Evolutionary conservation across 2,888 invertebrate species (phyloP).

Genomic region (Hyposoter dolosus): DNA sequence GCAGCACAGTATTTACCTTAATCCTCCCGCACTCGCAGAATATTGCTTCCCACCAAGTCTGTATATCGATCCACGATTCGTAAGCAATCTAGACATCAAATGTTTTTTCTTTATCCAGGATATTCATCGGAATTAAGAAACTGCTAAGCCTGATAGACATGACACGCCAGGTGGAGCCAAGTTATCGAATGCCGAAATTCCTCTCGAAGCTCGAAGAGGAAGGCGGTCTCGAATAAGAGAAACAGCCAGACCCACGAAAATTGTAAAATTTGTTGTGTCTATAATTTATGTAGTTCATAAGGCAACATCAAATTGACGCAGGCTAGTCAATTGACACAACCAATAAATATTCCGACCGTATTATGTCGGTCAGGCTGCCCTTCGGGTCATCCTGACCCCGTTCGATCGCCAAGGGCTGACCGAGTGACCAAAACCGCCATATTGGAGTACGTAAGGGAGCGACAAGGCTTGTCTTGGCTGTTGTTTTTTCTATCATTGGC

Average conservation of each 20-base stretch:
- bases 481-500: no score
- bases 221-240: constrained; percentile 89
- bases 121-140: constrained; percentile 98
- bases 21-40: neutral
- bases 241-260: constrained; percentile 20
- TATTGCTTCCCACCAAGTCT: constrained; percentile 20
- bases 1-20: no score
- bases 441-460: no score
- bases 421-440: no score
- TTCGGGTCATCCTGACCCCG: no score
- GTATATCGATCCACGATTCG: constrained; percentile 35
- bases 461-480: no score
- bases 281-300: constrained; percentile 57
- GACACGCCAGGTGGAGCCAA: constrained; percentile 95
- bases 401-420: no score
- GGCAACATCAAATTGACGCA: no score
- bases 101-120: constrained; percentile 86
- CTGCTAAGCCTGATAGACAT: constrained; percentile 96
- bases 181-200: constrained; percentile 93
- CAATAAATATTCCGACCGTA: no score
- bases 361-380: no score
- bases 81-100: constrained; percentile 34
- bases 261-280: constrained; percentile 67
- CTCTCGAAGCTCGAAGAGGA: constrained; percentile 97
- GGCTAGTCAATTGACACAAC: no score